phyloP scores from a whole-genome alignment of 35 echinoderm and acorn worm genomes.

The Heliocidaris tuberculata region DNA sequence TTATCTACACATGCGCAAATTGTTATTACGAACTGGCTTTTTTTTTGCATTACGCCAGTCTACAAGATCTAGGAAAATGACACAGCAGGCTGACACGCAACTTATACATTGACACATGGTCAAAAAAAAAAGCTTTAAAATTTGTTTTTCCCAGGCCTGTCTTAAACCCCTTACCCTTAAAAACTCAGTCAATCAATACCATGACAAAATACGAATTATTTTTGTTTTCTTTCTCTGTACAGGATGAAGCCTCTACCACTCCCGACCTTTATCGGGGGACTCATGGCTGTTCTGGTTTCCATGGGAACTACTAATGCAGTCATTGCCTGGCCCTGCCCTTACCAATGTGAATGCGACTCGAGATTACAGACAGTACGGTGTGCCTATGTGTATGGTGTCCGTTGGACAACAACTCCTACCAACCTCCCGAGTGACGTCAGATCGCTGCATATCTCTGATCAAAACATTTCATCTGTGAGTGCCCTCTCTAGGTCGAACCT shows the following conservation, averaged over 20 bases:
- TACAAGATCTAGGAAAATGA: too few relatives aligned
- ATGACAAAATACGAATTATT: not conserved
- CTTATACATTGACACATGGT: too few relatives aligned
- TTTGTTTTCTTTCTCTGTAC: not conserved
- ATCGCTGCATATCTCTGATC: not conserved
- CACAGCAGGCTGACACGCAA: too few relatives aligned
- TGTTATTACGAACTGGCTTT: too few relatives aligned
- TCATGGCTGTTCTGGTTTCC: conserved; percentile 32
- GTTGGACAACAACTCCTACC: not conserved
- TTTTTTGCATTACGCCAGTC: too few relatives aligned
- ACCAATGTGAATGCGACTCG: conserved; percentile 21
- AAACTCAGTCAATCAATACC: too few relatives aligned
- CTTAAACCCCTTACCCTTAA: too few relatives aligned
- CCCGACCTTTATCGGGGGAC: not conserved
- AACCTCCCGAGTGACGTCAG: not conserved
- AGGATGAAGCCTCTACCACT: not conserved
- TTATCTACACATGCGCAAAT: too few relatives aligned
- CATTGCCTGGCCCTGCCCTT: conserved; percentile 5
- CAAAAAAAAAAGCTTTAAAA: too few relatives aligned
- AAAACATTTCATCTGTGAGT: not conserved
- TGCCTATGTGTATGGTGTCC: not conserved
- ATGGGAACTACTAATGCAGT: conserved; percentile 31
- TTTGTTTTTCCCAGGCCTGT: too few relatives aligned
- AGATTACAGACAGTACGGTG: conserved; percentile 24
- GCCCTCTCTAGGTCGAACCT: conserved; percentile 5